Conservation (phyloP, 1,140 invertebrate species). For the Cotesia chilonis region DNA sequence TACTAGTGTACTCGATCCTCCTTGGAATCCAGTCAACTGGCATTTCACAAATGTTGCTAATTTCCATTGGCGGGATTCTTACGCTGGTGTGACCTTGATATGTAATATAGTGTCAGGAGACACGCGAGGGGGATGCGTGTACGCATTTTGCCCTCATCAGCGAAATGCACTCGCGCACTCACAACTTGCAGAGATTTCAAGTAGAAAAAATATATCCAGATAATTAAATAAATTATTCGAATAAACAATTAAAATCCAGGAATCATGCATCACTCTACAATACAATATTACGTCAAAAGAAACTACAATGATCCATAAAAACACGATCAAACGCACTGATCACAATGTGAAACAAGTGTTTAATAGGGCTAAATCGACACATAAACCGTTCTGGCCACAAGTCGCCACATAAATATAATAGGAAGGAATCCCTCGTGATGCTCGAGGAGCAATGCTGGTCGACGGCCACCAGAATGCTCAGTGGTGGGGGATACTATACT, state of each 20-base stretch:
- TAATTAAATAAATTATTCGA: too few relatives aligned
- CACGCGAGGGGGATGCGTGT: conserved; percentile 21
- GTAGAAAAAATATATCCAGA: too few relatives aligned
- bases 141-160: conserved; percentile 20
- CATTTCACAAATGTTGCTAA: conserved; percentile 19
- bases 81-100: conserved; percentile 7
- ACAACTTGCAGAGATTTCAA: background rate
- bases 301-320: background rate
- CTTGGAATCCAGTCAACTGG: conserved; percentile 14
- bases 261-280: too few relatives aligned
- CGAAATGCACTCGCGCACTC: conserved; percentile 31
- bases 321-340: background rate
- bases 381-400: conserved; percentile 61
- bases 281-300: too few relatives aligned
- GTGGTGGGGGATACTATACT: conserved; percentile 49
- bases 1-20: conserved; percentile 5
- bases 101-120: conserved; percentile 26
- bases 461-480: conserved; percentile 54
- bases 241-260: too few relatives aligned
- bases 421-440: conserved; percentile 61
- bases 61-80: conserved; percentile 16
- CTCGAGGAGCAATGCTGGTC: conserved; percentile 62
- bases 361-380: conserved; percentile 39
- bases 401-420: conserved; percentile 66
- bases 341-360: conserved; percentile 24